A percentile compares a stretch with the other conserved stretches of the same genome.
phyloP scores from a whole-genome alignment of 2,113 vertebrate species.

The Porphyrio hochstetteri region DNA sequence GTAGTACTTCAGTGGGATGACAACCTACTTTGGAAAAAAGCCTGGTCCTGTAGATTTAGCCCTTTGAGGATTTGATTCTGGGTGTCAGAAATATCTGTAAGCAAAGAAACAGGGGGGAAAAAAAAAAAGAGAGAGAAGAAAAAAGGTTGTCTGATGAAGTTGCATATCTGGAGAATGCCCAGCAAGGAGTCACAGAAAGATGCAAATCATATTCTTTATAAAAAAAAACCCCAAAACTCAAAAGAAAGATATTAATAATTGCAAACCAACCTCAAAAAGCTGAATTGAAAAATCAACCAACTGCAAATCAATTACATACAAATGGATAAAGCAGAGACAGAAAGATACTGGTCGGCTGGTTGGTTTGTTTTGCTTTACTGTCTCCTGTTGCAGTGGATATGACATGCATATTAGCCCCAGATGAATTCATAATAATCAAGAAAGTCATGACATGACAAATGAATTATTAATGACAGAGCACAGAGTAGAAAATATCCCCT shows the following conservation, averaged over 20 bases:
- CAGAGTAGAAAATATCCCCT: neutral
- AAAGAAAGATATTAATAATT: neutral
- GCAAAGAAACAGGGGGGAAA: neutral
- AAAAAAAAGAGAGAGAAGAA: rapidly evolving
- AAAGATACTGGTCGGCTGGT: neutral
- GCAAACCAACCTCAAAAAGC: neutral
- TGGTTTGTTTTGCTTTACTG: slow-evolving; percentile 30
- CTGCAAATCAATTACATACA: slow-evolving; percentile 31
- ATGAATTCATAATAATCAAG: slow-evolving; percentile 52
- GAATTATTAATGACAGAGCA: slow-evolving; percentile 44
- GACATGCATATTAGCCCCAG: slow-evolving; percentile 27
- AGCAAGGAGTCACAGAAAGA: neutral
- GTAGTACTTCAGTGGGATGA: neutral
- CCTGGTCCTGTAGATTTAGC: neutral
- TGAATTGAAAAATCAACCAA: slow-evolving; percentile 35
- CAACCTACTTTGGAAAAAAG: neutral
- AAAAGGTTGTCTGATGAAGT: neutral
- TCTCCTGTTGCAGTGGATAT: neutral
- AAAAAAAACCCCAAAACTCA: neutral
- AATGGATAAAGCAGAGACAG: slow-evolving; percentile 5
- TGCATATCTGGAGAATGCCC: neutral
- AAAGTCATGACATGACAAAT: slow-evolving; percentile 29
- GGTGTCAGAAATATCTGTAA: neutral
- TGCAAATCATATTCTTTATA: neutral
- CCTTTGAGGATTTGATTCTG: neutral